These are phyloP conservation scores for Ctena decussata DNA, from an alignment of 2,888 invertebrate genomes.

Conservation along the genomic window DNA sequence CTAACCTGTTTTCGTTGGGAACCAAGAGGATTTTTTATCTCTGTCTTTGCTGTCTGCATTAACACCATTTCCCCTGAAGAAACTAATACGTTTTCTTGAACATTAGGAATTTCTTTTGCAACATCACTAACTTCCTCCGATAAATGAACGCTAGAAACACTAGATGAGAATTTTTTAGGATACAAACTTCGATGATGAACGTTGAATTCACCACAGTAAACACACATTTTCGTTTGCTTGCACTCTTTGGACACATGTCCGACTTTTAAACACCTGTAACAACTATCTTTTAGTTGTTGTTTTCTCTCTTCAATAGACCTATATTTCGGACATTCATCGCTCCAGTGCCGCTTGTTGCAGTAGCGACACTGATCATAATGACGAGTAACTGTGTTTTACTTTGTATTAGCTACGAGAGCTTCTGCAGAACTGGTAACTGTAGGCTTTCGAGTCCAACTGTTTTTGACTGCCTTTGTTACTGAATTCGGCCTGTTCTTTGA, in stretches of 20 bases:
- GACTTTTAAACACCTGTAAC: background rate
- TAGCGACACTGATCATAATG: background rate
- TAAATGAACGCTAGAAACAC: no score
- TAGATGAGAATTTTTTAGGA: no score
- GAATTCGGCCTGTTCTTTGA: no score
- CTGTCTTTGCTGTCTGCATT: no score
- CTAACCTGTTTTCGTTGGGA: no score
- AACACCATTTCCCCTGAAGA: no score
- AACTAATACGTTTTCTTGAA: no score
- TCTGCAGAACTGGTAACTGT: background rate
- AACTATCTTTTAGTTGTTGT: background rate
- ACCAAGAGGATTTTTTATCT: background rate
- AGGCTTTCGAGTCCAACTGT: background rate
- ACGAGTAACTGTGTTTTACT: background rate
- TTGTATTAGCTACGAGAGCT: background rate
- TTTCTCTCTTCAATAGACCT: background rate
- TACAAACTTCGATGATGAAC: background rate
- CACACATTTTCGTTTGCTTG: background rate
- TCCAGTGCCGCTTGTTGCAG: background rate
- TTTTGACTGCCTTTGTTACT: no score
- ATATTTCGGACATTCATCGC: background rate
- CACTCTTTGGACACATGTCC: background rate
- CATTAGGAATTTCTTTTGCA: no score
- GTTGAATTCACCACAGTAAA: background rate
- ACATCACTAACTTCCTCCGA: no score